Conservation (phyloP, 2,113 vertebrate genomes). For the Gambusia holbrooki region DNA sequence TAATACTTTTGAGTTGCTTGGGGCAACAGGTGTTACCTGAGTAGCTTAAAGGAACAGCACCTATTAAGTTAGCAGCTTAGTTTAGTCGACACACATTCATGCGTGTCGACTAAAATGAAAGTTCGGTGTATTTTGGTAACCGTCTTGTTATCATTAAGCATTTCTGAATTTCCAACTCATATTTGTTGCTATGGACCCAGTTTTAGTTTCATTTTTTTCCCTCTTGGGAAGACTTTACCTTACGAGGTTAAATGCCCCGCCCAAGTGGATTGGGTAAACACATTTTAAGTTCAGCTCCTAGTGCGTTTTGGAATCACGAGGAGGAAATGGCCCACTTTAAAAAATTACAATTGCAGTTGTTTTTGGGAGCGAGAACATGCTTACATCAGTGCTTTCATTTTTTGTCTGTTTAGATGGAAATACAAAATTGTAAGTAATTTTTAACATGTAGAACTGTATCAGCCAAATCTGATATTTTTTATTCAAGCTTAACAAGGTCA, state of each 20-base stretch:
- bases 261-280: conserved; percentile 7
- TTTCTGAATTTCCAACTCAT: background rate
- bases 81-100: background rate
- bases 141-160: too few relatives aligned
- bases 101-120: too few relatives aligned
- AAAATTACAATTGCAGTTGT: background rate
- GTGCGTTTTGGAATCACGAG: background rate
- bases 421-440: background rate
- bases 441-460: background rate
- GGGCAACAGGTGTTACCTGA: conserved; percentile 45
- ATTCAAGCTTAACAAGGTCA: too few relatives aligned
- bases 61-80: conserved; percentile 10
- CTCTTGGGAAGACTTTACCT: background rate
- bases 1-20: background rate
- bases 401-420: background rate
- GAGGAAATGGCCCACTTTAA: background rate
- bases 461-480: background rate
- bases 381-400: background rate
- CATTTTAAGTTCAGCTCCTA: background rate
- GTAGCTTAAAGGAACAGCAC: conserved; percentile 3
- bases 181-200: background rate
- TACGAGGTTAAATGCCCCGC: conserved; percentile 36
- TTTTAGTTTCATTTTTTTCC: conserved; percentile 11
- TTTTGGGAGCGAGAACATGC: background rate
- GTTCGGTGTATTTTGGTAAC: too few relatives aligned